Percentiles rank a stretch among this genome's conserved stretches.
phyloP scores from a whole-genome alignment of 2,888 invertebrate genomes.

The Cephus rjabovi region DNA sequence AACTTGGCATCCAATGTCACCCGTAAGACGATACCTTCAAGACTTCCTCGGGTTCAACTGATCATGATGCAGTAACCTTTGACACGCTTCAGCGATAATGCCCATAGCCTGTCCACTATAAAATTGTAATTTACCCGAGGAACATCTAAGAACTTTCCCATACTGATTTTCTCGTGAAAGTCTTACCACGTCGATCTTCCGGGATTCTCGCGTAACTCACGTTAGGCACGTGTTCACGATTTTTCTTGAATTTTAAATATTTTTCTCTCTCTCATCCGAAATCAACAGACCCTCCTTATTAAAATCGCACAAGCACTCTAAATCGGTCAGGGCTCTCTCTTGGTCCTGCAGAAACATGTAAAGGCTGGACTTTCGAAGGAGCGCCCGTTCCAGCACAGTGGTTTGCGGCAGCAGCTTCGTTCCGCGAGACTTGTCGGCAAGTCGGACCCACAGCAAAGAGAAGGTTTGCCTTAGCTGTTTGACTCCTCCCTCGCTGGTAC shows the following conservation, averaged over 20 bases:
- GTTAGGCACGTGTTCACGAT: background rate
- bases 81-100: background rate
- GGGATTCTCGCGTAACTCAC: background rate
- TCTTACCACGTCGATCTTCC: background rate
- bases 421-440: slow-evolving; percentile 10
- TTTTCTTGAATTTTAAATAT: background rate
- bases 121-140: background rate
- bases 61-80: background rate
- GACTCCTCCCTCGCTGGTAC: slow-evolving; percentile 52
- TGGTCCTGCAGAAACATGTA: background rate
- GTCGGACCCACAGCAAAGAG: slow-evolving; percentile 39
- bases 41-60: background rate
- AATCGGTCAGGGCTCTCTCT: background rate
- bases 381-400: slow-evolving; percentile 3
- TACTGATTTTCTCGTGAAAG: background rate
- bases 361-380: slow-evolving; percentile 1
- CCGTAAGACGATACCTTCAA: background rate
- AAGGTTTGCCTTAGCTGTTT: slow-evolving; percentile 53
- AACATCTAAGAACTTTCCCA: background rate
- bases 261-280: background rate
- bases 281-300: background rate
- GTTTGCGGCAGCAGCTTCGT: slow-evolving; percentile 19
- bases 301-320: background rate
- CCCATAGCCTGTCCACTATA: background rate
- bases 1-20: background rate